A percentile compares a stretch with the other conserved stretches of the same genome.
Conservation (phyloP, 1,140 invertebrate species). For the Stenopsyche tienmushanensis region DNA sequence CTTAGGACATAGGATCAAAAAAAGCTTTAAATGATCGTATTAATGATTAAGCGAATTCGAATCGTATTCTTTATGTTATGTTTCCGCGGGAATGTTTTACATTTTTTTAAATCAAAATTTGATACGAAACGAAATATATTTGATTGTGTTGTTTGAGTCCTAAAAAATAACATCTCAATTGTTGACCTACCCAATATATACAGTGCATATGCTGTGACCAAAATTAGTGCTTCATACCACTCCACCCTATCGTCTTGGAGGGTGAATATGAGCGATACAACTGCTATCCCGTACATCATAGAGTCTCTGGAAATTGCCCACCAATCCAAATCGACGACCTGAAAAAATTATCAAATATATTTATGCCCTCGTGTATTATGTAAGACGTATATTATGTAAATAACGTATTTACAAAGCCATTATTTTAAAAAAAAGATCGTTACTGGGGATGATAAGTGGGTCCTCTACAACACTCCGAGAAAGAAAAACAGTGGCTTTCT, state of each 20-base stretch:
- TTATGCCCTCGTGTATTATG: neutral
- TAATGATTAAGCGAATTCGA: too few species aligned
- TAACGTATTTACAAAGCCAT: too few species aligned
- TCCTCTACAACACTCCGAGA: too few species aligned
- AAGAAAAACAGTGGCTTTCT: too few species aligned
- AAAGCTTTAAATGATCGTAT: too few species aligned
- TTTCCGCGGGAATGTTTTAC: too few species aligned
- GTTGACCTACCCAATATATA: slow-evolving; percentile 64
- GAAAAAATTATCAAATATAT: neutral
- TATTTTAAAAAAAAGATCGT: too few species aligned
- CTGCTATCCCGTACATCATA: slow-evolving; percentile 73
- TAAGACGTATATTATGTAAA: neutral
- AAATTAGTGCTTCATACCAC: slow-evolving; percentile 70
- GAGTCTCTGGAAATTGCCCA: slow-evolving; percentile 85
- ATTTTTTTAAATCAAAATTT: too few species aligned
- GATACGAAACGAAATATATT: neutral
- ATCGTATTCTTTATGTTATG: too few species aligned
- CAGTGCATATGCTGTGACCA: slow-evolving; percentile 67
- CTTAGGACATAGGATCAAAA: too few species aligned
- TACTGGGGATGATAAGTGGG: too few species aligned
- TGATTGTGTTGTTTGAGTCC: neutral
- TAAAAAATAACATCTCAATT: neutral
- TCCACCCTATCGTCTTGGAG: slow-evolving; percentile 72
- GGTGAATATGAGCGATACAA: slow-evolving; percentile 71
- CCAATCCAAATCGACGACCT: slow-evolving; percentile 78